Base-by-base conservation (phyloP, 2,113 vertebrate species). In the Amazona guildingii region DNA sequence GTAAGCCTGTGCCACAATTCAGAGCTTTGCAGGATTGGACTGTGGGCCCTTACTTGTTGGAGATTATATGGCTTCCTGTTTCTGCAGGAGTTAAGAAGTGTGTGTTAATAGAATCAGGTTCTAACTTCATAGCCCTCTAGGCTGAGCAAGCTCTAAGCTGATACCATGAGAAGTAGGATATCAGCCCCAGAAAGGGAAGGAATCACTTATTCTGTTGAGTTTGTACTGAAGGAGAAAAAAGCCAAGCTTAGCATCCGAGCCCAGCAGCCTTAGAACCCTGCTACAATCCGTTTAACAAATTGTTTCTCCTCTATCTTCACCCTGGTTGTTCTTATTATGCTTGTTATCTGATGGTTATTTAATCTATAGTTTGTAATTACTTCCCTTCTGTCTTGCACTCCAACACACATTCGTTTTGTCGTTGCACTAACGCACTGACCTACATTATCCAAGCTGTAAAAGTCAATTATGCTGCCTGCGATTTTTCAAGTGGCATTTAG, bases 331-430 rank as follows among this genome's bases (percentile, higher is more conserved):
- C 82, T 95, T 96, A 76, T 96, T 95, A 35, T 92, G 92, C 92
- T 95, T 95, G 90, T 94, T 97, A 97, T 97, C 97, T 97, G 97
- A 97, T 82, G 91, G 86, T 93, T 97, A 93, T 97, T 98, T 96
- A 97, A 97, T 97, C 96, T 96, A 92, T 92, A 92, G 94, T 97
- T 97, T 97, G 94, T 97, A 96, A 97, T 97, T 97, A 95, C 96
- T 97, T 96, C 95, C 90, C 88, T 95, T 97, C 97, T 92, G 91
- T 95, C 96, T 98, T 93, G 96, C 91, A 92, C 76, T 94, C 73
- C 27, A 67, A 73, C 46, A 61, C 87, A 57, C 95, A 91, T 91
- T 96, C 93, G 92, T 94, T 96, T 96, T 91, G 93, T 91, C 69
- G 51, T 88, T 87, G 90, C 90, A 27, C 61, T 89, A 87, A 97